Evolutionary conservation across 2,797 vertebrate genomes (phyloP).

Genomic region (Phataginus tricuspis): DNA sequence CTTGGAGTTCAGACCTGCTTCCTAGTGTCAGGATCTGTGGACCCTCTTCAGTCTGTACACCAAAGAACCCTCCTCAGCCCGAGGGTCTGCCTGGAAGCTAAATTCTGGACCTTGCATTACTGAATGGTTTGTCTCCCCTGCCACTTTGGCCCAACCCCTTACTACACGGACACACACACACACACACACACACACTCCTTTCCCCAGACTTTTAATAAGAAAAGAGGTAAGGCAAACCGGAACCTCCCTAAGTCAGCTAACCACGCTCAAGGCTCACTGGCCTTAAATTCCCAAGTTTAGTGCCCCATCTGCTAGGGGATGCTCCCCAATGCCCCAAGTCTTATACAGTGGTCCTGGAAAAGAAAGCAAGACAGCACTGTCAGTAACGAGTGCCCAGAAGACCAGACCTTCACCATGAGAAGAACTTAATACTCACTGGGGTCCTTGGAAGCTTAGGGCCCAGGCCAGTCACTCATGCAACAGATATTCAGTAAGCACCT

Average conservation of each 20-base stretch:
- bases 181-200: background rate
- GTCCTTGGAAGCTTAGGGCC: background rate
- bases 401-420: background rate
- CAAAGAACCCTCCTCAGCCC: background rate
- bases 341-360: background rate
- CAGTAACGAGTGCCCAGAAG: background rate
- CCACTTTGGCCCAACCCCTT: background rate
- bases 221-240: conserved; percentile 29
- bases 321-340: background rate
- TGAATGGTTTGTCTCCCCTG: background rate
- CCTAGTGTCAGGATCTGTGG: background rate
- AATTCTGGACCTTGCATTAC: background rate
- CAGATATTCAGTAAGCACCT: background rate
- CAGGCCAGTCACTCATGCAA: background rate
- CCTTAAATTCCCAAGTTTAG: conserved; percentile 11
- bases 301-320: background rate
- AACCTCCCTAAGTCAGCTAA: background rate
- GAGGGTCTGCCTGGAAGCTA: background rate
- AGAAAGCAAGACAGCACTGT: conserved; percentile 5
- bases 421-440: background rate
- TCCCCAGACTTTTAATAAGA: conserved; percentile 8
- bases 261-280: background rate
- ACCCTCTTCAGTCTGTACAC: background rate
- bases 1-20: conserved; percentile 1
- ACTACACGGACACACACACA: background rate